These are phyloP conservation scores for Podarcis muralis DNA, from an alignment of 2,113 vertebrate species.

Conservation along the genomic window DNA sequence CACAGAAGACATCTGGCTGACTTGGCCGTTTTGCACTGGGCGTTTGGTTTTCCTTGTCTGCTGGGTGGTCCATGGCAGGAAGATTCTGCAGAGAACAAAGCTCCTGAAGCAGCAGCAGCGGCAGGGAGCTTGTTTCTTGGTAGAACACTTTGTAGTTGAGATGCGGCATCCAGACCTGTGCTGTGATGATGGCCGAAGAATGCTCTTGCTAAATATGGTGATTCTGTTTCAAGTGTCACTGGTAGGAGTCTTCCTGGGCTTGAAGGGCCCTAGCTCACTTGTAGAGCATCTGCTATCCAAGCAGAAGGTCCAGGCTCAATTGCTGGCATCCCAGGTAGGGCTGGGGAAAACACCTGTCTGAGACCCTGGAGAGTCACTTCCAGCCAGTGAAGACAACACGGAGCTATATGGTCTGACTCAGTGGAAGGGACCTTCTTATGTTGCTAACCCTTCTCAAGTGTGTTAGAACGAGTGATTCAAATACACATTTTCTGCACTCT, in stretches of 20 bases:
- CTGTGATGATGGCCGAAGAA: neutral
- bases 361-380: no score
- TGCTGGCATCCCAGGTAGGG: no score
- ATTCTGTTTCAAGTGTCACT: neutral
- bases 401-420: no score
- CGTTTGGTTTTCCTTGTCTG: neutral
- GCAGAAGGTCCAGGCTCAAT: no score
- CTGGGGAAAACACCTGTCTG: no score
- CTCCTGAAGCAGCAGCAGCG: neutral
- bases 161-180: neutral
- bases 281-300: no score
- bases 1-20: conserved; percentile 16
- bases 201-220: neutral
- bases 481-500: neutral
- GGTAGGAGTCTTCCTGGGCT: neutral
- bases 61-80: conserved; percentile 6
- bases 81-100: neutral
- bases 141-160: neutral
- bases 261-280: neutral
- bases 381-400: no score
- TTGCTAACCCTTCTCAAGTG: neutral
- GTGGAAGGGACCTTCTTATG: no score
- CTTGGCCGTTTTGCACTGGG: conserved; percentile 13
- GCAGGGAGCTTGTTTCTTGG: neutral
- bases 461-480: neutral